Conservation (phyloP, 23 tunicate genomes). For the Styela plicata region DNA sequence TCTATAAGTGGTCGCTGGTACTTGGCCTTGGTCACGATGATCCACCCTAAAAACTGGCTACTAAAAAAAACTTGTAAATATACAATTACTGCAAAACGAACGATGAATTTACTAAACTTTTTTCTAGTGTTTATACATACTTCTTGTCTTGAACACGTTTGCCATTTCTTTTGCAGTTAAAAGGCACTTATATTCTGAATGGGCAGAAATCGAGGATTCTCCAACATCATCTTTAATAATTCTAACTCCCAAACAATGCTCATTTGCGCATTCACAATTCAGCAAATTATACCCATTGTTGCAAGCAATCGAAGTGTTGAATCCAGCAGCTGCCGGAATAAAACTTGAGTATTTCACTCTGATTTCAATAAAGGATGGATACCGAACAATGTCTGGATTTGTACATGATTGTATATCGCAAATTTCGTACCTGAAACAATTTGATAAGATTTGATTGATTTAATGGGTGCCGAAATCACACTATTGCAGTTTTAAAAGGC, state of each 20-base stretch:
- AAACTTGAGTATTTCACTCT: constrained; percentile 1
- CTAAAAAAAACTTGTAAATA: no score
- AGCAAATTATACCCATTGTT: not conserved
- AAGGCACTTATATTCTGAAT: not conserved
- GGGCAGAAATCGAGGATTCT: not conserved
- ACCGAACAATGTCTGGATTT: not conserved
- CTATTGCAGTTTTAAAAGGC: not conserved
- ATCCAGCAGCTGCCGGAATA: not conserved
- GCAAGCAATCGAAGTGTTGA: not conserved
- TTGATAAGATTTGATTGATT: not conserved
- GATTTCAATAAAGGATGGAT: not conserved
- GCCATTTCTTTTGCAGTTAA: not conserved
- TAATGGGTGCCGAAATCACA: not conserved
- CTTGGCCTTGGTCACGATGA: no score
- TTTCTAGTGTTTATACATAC: no score
- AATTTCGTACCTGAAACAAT: constrained; percentile 21
- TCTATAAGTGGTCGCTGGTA: no score
- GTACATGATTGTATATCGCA: constrained; percentile 4
- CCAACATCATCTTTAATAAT: not conserved
- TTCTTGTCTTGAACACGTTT: not conserved
- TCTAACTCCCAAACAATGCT: constrained; percentile 24
- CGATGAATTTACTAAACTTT: no score
- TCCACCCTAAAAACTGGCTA: no score
- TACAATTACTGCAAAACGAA: no score
- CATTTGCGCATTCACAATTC: constrained; percentile 22